Evolutionary conservation across 2,888 invertebrate genomes (phyloP), one percentile per base, ranked within the genome.

Genomic region (Furcula furcula): DNA sequence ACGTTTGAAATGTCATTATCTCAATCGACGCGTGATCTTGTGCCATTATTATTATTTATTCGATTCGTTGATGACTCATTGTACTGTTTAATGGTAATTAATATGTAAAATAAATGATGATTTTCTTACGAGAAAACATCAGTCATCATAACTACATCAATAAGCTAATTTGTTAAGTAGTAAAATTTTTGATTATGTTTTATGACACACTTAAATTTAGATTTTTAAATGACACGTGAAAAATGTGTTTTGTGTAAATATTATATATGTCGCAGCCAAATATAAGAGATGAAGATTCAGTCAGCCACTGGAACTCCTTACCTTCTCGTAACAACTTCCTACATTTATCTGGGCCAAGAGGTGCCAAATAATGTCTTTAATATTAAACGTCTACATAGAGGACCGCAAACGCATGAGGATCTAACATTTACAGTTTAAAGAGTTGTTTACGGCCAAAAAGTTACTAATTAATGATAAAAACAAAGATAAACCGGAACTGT

Each of bases 401-500:
- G 23, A 1, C 23, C 22, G 3, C 6, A 23, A 21, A 21, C 2
- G 10, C 10, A 10, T 21, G n/a, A 21, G 21, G 10, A 23, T 12
- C 11, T 3, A 23, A 12, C 35, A 31, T 16, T 48, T n/a, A 12
- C 4, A 10, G 22, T 13, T 32, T 25, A 18, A 20, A 5, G 29
- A 32, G 23, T 35, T 46, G 34, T 52, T 51, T 51, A 33, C 40
- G 25, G 42, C 39, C 26, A 42, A 44, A 47, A 29, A 52, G 54
- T 59, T 55, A 64, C 59, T 74, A 72, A 76, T 77, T 71, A 76
- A 67, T 62, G 53, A 65, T 59, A 67, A 71, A 71, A 67, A 60
- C 55, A 59, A 45, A 71, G 71, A 73, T 70, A 74, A 81, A 77
- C 83, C 84, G 85, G 82, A 84, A 83, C 80, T 82, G 66, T 77